Evolutionary conservation across 2,888 invertebrate genomes (phyloP).

Genomic region (Melieria crassipennis): DNA sequence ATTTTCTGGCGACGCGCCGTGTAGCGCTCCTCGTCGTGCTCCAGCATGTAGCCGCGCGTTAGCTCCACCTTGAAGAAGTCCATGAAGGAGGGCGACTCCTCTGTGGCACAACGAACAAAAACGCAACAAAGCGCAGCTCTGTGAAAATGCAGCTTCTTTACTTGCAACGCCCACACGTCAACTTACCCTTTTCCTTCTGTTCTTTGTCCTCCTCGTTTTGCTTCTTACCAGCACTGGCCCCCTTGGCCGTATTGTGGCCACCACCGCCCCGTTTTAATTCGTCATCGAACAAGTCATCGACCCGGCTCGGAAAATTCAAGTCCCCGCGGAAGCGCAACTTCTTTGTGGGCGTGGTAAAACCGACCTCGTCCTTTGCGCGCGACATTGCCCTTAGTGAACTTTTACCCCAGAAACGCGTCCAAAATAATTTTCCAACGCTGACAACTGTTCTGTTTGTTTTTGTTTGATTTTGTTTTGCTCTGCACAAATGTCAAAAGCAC

Average conservation of each 20-base stretch:
- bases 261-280: slow-evolving; percentile 35
- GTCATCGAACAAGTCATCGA: slow-evolving; percentile 56
- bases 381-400: slow-evolving; percentile 36
- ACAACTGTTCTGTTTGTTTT: slow-evolving; percentile 35
- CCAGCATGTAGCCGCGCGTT: slow-evolving; percentile 90
- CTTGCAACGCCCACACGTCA: slow-evolving; percentile 8
- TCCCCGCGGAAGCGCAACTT: slow-evolving; percentile 67
- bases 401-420: neutral
- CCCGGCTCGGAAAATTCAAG: slow-evolving; percentile 58
- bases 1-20: slow-evolving; percentile 94
- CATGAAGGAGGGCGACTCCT: slow-evolving; percentile 61
- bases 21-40: slow-evolving; percentile 95
- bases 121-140: neutral
- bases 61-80: slow-evolving; percentile 87
- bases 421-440: slow-evolving; percentile 26
- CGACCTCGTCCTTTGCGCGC: slow-evolving; percentile 42
- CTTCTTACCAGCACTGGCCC: slow-evolving; percentile 26
- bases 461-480: neutral
- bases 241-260: slow-evolving; percentile 29
- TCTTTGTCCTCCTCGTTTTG: slow-evolving; percentile 37
- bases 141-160: slow-evolving; percentile 36
- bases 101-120: slow-evolving; percentile 17
- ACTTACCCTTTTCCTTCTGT: slow-evolving; percentile 39
- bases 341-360: slow-evolving; percentile 52
- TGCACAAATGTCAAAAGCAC: too few species aligned